Conservation (phyloP, 2,797 vertebrate genomes). For the Platyrinchus mystaceus region DNA sequence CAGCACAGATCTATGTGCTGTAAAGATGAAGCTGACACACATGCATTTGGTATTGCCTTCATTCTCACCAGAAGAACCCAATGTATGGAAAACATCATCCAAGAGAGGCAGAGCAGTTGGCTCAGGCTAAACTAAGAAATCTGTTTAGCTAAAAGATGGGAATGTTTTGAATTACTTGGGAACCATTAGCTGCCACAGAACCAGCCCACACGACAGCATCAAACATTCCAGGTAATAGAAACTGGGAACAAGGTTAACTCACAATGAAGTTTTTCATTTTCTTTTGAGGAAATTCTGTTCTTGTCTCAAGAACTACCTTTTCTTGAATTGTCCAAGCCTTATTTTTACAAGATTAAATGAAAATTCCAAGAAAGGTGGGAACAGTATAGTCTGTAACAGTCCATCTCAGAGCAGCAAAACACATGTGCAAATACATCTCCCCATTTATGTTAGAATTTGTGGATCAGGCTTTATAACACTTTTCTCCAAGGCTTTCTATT, state of each 20-base stretch:
- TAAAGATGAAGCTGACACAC: not conserved
- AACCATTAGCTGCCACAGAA: not conserved
- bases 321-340: not conserved
- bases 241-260: not conserved
- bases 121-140: not conserved
- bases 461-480: not conserved
- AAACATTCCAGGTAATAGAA: not conserved
- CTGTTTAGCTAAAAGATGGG: not conserved
- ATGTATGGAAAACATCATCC: not conserved
- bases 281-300: not conserved
- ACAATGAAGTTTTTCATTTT: not conserved
- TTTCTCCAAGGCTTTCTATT: not conserved
- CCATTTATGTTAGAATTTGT: not conserved
- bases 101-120: not conserved
- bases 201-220: fast-evolving
- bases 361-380: not conserved
- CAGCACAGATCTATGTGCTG: not conserved
- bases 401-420: not conserved
- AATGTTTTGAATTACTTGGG: not conserved
- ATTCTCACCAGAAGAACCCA: not conserved
- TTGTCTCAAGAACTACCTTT: not conserved
- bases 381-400: not conserved
- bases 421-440: not conserved
- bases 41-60: not conserved
- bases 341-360: not conserved